Evolutionary conservation across 2,888 invertebrate genomes (phyloP).

Genomic region (Tromatobia lineatoria): DNA sequence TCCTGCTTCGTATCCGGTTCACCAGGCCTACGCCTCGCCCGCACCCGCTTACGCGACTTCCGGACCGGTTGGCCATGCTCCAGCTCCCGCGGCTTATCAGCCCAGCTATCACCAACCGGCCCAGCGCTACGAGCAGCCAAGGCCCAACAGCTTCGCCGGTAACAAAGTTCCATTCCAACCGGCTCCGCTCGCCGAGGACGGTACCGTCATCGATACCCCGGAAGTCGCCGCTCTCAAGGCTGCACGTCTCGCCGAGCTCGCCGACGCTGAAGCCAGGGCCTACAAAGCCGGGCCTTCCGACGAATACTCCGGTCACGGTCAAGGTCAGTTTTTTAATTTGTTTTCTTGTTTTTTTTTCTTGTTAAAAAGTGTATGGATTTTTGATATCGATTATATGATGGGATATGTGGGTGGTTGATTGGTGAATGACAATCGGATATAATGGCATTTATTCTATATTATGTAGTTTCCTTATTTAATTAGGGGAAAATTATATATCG

Average conservation of each 20-base stretch:
- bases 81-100: conserved; percentile 65
- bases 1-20: conserved; percentile 66
- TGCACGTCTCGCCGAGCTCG: conserved; percentile 81
- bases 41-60: conserved; percentile 70
- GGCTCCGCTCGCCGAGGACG: conserved; percentile 83
- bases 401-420: not conserved
- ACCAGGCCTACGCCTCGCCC: conserved; percentile 65
- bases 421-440: no score
- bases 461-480: no score
- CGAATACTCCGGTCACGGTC: conserved; percentile 75
- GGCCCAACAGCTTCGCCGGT: conserved; percentile 68
- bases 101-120: conserved; percentile 61
- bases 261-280: conserved; percentile 84
- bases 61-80: conserved; percentile 58
- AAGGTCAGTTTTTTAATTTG: conserved; percentile 71
- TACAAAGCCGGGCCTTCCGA: conserved; percentile 79
- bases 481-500: no score
- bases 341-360: no score
- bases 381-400: not conserved
- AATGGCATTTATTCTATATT: no score
- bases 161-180: conserved; percentile 81
- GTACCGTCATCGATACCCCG: conserved; percentile 83
- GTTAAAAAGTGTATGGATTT: not conserved
- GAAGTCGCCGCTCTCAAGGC: conserved; percentile 84
- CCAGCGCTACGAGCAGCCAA: conserved; percentile 70